Base-by-base conservation (phyloP, 1,140 invertebrate species). In the Callitettix versicolor region DNA sequence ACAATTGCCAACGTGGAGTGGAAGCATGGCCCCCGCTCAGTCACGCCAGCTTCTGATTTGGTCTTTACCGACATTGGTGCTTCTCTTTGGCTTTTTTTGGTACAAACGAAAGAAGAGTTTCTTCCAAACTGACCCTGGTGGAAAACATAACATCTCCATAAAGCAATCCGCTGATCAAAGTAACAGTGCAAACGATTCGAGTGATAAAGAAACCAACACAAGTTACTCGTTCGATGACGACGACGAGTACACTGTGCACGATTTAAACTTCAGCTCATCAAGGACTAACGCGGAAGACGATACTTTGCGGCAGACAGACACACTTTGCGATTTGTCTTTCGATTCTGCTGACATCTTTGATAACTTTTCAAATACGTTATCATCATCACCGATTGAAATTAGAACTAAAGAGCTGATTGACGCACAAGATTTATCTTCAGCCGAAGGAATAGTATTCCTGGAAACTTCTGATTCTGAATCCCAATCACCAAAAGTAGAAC, bases 71-170 rank as follows among this genome's bases (percentile, higher is more conserved):
- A 75, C 77, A 57, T 71, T 79, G 68, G 76, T 76, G 58, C 71
- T 79, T 58, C 68, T 80, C 58, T 69, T 79, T 63, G 76, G 76
- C 60, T 77, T 79, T 65, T 77, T 78, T 63, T 80, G 77, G 78
- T 80, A 76, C 73, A 76, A 72, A 71, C 76, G 74, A 71, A 60
- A 76, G 69, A 74, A 74, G 68, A 48, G 65, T 64, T 51, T 67
- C 71, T 58, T 51, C 17, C 64, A 64, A 69, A 68, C 63, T 73
- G 73, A 75, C 66, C 69, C 71, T 52, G 73, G 73, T 56, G 73
- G 72, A 65, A 62, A 57, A 64, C 47, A 7, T 17, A 15, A 30
- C 33, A 17, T 30, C 14, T n/a, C 2, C 21, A 24, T n/a, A 36
- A 22, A 38, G 24, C 50, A 18, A 36, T 40, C 36, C 7, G 1